Base-by-base conservation (phyloP, 2,113 vertebrate species). In the Chaenogobius annularis region DNA sequence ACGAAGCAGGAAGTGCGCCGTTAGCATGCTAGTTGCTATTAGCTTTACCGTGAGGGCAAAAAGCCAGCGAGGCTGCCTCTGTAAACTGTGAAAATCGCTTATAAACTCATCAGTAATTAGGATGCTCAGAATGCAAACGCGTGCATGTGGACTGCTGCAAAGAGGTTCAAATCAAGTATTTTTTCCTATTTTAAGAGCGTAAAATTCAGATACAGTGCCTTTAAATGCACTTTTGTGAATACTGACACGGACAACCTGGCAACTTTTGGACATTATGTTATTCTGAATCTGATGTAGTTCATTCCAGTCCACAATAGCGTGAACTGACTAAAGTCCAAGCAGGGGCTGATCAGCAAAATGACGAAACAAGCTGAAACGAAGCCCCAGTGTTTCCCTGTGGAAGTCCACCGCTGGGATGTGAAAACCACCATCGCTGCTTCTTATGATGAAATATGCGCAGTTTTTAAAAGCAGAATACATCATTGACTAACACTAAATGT, bases 291-390 rank as follows among this genome's bases (percentile, higher is more conserved):
- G 59, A 22, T 72, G 58, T 4, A 73, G 75, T 68, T 70, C 12
- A 77, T 26, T 52, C 19, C 48, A 72, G 70, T n/a, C 80, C 74
- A 70, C 74, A 71, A 80, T 68, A 52, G 22, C 47, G 55, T 26
- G 54, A 79, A 75, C 58, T 63, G 43, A 76, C 65, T 68, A 62
- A 69, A 68, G 72, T 61, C 10, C 61, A 81, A 84, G 84, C 75
- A 83, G 50, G 50, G 19, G 82, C 85, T 83, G 83, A 87, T 89
- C 75, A 74, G 84, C 74, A 75, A 78, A 83, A 86, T 91, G 89
- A 91, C 3, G 89, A 87, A 88, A 91, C 62, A 64, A 10, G 17
- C 56, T 72, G 89, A 86, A 91, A 91, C 68, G n/a, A 76, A 82
- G 74, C 22, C 70, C 58, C 77, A 79, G 73, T 54, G 71, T 13